These are phyloP conservation scores for Heliothis subflexa DNA, from an alignment of 1,140 invertebrate species.

Conservation along the genomic window DNA sequence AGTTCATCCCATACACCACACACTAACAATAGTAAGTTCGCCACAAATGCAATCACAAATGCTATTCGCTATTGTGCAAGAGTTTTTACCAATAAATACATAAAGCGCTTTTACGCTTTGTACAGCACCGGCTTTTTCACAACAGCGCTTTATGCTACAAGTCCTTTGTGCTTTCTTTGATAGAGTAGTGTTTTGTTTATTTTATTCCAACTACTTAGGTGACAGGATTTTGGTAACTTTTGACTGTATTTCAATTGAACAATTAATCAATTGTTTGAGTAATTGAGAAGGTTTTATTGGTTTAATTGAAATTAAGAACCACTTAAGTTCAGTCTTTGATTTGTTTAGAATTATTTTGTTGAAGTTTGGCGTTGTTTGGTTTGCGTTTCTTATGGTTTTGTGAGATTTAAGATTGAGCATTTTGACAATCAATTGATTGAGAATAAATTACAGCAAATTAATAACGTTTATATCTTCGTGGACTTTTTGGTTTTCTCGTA, in stretches of 20 bases:
- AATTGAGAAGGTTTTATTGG: not conserved
- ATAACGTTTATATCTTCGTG: too few species aligned
- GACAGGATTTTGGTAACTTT: conserved; percentile 1
- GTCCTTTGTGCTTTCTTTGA: conserved; percentile 50
- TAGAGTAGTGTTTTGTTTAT: conserved; percentile 52
- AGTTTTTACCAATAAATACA: conserved; percentile 52
- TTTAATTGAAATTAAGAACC: not conserved
- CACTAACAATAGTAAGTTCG: conserved; percentile 16
- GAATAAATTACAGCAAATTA: too few species aligned
- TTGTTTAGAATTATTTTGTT: not conserved
- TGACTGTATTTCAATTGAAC: not conserved
- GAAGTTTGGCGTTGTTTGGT: not conserved
- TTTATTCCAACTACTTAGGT: conserved; percentile 36
- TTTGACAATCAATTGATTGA: too few species aligned
- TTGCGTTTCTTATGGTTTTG: too few species aligned
- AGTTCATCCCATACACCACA: conserved; percentile 1
- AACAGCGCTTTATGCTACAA: conserved; percentile 38
- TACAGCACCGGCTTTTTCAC: conserved; percentile 62
- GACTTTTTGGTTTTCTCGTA: too few species aligned
- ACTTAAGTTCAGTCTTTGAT: not conserved
- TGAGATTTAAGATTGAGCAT: too few species aligned
- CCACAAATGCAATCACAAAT: conserved; percentile 58
- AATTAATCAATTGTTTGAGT: not conserved
- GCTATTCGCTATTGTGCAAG: conserved; percentile 61
- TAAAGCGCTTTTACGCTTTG: conserved; percentile 58